Conservation (phyloP, 2,888 invertebrate genomes). For the Catocala fraxini region DNA sequence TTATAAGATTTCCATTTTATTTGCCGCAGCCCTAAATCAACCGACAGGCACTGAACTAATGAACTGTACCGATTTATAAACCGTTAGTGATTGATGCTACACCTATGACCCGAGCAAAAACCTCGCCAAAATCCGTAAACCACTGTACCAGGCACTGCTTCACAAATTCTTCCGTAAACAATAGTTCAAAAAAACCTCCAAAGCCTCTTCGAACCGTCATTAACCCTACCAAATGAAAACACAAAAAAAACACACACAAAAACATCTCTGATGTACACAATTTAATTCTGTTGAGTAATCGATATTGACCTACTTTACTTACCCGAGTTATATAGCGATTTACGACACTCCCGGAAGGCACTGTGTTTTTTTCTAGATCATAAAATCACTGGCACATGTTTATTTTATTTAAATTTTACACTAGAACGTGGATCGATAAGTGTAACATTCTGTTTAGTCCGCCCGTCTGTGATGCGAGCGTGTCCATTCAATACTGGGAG, state of each 20-base stretch:
- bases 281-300: conserved; percentile 47
- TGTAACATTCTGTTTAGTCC: conserved; percentile 64
- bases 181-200: conserved; percentile 75
- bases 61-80: conserved; percentile 28
- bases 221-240: conserved; percentile 48
- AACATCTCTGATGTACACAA: conserved; percentile 44
- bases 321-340: conserved; percentile 63
- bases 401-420: conserved; percentile 68
- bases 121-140: conserved; percentile 40
- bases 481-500: conserved; percentile 79
- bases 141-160: conserved; percentile 62
- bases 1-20: neutral
- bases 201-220: conserved; percentile 58
- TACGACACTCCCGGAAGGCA: conserved; percentile 70
- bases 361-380: conserved; percentile 59
- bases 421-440: conserved; percentile 78
- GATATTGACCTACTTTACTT: conserved; percentile 66
- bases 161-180: conserved; percentile 69
- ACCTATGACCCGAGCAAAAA: conserved; percentile 39
- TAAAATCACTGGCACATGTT: conserved; percentile 70
- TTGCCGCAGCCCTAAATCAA: neutral
- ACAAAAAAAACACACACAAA: conserved; percentile 45
- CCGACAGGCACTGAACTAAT: conserved; percentile 21
- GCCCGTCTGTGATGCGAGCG: conserved; percentile 63
- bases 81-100: conserved; percentile 43